These are phyloP conservation scores for Artibeus jamaicensis DNA, from an alignment of 2,797 vertebrate species.

Conservation along the genomic window DNA sequence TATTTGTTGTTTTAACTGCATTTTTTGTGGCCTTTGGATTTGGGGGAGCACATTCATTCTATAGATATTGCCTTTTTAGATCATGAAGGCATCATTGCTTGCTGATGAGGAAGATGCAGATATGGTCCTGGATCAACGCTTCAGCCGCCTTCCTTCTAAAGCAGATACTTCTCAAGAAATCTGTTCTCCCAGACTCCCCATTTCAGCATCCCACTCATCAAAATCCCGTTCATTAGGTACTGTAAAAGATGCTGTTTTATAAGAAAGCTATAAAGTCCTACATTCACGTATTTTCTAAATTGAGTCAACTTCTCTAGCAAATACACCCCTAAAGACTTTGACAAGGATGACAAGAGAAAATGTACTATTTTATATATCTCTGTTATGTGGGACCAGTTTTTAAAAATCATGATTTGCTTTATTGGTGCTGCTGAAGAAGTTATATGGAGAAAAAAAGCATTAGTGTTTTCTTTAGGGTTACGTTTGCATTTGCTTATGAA, in stretches of 20 bases:
- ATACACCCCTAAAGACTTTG: background rate
- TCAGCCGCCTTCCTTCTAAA: constrained; percentile 66
- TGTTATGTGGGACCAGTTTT: background rate
- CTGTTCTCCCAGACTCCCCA: constrained; percentile 85
- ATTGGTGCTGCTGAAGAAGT: background rate
- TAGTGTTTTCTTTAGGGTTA: background rate
- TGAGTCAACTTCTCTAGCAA: background rate
- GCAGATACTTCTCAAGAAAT: constrained; percentile 84
- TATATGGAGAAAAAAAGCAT: background rate
- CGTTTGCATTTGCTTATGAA: background rate
- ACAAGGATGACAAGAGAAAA: background rate
- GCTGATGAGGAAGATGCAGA: constrained; percentile 92
- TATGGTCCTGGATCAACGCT: constrained; percentile 80
- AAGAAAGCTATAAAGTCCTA: background rate
- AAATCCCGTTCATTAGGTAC: constrained; percentile 80
- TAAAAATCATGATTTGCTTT: background rate
- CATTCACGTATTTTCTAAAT: background rate
- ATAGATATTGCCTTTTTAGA: constrained; percentile 81
- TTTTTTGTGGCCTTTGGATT: constrained; percentile 29
- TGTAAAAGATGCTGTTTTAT: background rate
- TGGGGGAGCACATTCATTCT: constrained; percentile 16
- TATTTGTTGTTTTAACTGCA: background rate
- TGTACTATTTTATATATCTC: background rate
- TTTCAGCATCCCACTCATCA: constrained; percentile 81
- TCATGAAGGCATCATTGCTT: constrained; percentile 97